These are phyloP conservation scores for Morone saxatilis DNA, from an alignment of 2,113 vertebrate genomes.

Conservation along the genomic window DNA sequence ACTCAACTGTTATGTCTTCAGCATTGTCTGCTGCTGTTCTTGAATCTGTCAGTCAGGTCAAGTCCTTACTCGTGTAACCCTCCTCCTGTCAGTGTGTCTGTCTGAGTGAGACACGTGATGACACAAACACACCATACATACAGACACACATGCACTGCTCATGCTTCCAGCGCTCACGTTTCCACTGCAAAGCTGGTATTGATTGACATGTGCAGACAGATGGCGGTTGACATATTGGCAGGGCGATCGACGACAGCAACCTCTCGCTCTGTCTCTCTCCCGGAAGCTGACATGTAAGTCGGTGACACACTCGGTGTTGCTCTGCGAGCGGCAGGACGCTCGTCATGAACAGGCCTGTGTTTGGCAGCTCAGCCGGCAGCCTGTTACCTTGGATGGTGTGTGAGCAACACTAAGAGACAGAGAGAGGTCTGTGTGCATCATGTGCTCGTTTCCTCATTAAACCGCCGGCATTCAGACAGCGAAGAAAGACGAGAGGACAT, in stretches of 20 bases:
- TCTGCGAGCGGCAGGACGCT: conserved; percentile 17
- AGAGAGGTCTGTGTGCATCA: conserved; percentile 38
- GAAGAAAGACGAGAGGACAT: background rate
- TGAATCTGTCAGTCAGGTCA: background rate
- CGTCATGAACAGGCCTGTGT: conserved; percentile 25
- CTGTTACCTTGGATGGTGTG: conserved; percentile 44
- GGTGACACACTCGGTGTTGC: conserved; percentile 35
- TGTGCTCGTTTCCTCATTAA: conserved; percentile 20
- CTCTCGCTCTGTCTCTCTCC: conserved; percentile 8
- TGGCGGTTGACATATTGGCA: conserved; percentile 27
- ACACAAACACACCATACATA: background rate
- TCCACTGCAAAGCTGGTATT: conserved; percentile 25
- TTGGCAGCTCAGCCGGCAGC: conserved; percentile 58
- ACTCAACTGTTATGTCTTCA: background rate
- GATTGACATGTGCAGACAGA: conserved; percentile 40
- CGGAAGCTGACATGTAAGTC: conserved; percentile 52
- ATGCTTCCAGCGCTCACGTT: conserved; percentile 39
- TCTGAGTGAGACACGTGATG: conserved; percentile 21
- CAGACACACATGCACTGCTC: background rate
- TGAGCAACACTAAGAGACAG: conserved; percentile 26
- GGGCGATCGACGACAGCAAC: conserved; percentile 29
- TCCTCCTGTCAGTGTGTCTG: background rate
- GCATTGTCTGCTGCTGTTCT: background rate
- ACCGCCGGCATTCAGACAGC: background rate
- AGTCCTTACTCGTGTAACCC: conserved; percentile 12